Evolutionary conservation across 2,888 invertebrate genomes (phyloP), one percentile per base, ranked within the genome.

Genomic region (Eupithecia dodoneata): DNA sequence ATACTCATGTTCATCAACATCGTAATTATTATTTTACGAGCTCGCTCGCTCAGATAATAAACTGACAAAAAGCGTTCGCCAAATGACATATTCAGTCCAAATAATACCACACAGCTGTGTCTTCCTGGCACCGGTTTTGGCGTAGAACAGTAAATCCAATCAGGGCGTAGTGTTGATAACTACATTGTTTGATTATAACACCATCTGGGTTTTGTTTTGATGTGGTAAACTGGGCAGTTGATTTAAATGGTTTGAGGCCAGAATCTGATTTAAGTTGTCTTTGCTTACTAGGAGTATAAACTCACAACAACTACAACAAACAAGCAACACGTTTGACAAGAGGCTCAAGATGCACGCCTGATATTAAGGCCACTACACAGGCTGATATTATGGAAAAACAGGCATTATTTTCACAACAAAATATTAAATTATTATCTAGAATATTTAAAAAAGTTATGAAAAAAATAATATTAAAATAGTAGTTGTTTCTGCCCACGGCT

Each of bases 141-240:
- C 47, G 70, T 12, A 49, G 9, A n/a, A n/a, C 18, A 49, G 45
- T 10, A 47, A 70, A 30, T 70, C 13, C 70, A 70, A 18, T 49
- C 45, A 18, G 18, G 18, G 49, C 30, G 5, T 66, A 7, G 66
- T 69, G 42, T 30, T 70, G 47, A 49, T 70, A 49, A 70, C 70
- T 18, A 18, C 67, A 15, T 69, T n/a, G 45, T 69, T 69, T 69
- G 67, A 45, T 18, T 69, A 45, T 44, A 44, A 10, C 7, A 59
- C 59, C 47, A 45, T 12, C 47, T 70, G 70, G 45, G 18, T 70
- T 70, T 69, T 66, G 44, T 45, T 45, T 47, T 47, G 69, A 70
- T 4, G 18, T 47, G 4, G 47, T 2, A 45, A 47, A 47, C 69
- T 18, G 47, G 2, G 44, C 44, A 47, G 41, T n/a, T 47, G 69